These are phyloP conservation scores for Xanthorhoe spadicearia DNA, from an alignment of 2,888 invertebrate genomes.

Conservation along the genomic window DNA sequence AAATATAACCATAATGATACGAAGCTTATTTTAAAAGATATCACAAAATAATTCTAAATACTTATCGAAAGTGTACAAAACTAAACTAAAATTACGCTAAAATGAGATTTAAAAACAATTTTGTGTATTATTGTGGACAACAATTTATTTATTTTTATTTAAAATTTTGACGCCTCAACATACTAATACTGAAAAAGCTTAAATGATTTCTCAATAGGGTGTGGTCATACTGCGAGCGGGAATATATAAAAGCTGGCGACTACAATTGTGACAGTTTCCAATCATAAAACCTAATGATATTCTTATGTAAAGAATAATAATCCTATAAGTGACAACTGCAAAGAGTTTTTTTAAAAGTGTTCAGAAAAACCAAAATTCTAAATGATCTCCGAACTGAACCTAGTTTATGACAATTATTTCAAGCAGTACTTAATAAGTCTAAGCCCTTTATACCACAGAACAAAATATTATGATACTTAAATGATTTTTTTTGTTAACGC, in stretches of 20 bases:
- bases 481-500: neutral
- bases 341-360: no score
- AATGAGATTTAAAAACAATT: conserved; percentile 51
- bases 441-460: no score
- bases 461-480: neutral
- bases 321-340: no score
- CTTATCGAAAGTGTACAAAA: conserved; percentile 49
- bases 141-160: conserved; percentile 33
- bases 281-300: no score
- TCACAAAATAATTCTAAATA: conserved; percentile 46
- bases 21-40: conserved; percentile 36
- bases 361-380: no score
- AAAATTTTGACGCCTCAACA: conserved; percentile 60
- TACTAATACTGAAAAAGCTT: conserved; percentile 71
- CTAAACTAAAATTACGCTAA: conserved; percentile 47
- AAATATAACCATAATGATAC: conserved; percentile 7
- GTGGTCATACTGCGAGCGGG: conserved; percentile 20
- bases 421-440: no score
- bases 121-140: conserved; percentile 17
- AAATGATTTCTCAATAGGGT: conserved; percentile 18
- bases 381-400: no score
- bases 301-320: no score
- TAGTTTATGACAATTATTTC: no score
- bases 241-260: neutral
- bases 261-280: no score